Evolutionary conservation across 2,113 vertebrate species (phyloP).

Genomic region (Herpailurus yagouaroundi): DNA sequence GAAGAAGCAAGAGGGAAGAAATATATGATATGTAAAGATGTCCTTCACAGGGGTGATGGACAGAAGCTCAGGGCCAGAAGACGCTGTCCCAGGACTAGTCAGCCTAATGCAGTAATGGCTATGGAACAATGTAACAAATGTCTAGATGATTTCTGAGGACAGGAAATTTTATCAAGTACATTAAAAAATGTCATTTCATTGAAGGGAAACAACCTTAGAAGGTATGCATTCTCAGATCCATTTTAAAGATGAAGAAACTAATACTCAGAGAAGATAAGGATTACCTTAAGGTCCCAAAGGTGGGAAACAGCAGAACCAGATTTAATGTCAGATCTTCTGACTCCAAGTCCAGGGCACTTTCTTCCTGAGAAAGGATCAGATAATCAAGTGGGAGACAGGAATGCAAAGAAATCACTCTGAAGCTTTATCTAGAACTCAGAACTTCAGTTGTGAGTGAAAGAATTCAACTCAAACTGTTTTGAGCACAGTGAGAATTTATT

Average conservation of each 20-base stretch:
- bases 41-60: not conserved
- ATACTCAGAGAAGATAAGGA: not conserved
- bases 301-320: not conserved
- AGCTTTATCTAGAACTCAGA: not conserved
- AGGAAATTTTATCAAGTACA: not conserved
- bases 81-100: not conserved
- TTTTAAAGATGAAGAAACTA: constrained; percentile 33
- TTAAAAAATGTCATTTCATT: not conserved
- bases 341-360: not conserved
- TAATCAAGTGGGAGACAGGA: not conserved
- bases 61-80: not conserved
- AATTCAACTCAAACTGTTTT: not conserved
- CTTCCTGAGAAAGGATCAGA: not conserved
- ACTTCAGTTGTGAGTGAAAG: not conserved
- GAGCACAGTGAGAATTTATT: not conserved
- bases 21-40: not conserved
- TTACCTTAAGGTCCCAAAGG: not conserved
- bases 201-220: not conserved
- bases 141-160: not conserved
- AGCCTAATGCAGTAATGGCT: not conserved
- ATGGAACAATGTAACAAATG: not conserved
- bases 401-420: not conserved
- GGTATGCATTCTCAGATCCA: not conserved
- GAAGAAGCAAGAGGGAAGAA: not conserved
- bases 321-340: not conserved